Evolutionary conservation across 2,888 invertebrate species (phyloP), one percentile per base, ranked within the genome.

Genomic region (Hypselothyrea guttata): DNA sequence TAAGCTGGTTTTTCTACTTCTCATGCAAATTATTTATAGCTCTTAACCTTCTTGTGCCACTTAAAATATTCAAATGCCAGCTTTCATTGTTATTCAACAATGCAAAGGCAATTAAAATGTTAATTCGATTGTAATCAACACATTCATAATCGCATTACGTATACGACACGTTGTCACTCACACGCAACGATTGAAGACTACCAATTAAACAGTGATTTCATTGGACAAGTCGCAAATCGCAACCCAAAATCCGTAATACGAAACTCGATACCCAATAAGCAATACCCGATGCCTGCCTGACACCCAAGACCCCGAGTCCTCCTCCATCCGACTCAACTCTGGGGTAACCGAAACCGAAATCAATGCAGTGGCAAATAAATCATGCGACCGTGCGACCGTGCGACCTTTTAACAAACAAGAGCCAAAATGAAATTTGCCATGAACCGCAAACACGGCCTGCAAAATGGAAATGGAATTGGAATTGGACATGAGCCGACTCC

Each of bases 361-460:
- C 84, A 81, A 84, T 81, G 82, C 82, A 65, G 58, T 37, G 53
- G 62, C 65, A 74, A 84, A 78, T 78, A 78, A 78, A 84, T 84
- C 84, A 77, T 77, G 41, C 40, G 63, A 58, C 75, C 63, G 58
- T 53, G 61, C 51, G 77, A 81, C 61, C 74, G 58, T 53, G 61
- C 51, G 77, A 81, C 61, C 74, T 65, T 73, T 81, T 67, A 73
- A 73, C 71, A 74, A 71, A 71, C 67, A 54, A 22, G 48, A 56
- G 46, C 59, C 73, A 51, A 75, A 79, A 75, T 83, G 45, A 74
- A 78, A 77, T 70, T 69, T 69, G 51, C 60, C 57, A 61, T 65
- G 60, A 55, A 61, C 62, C 68, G 62, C 74, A 77, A 70, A 63
- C 71, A 67, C 58, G 55, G 55, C 38, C 45, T 34, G 57, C 42